Evolutionary conservation across 2,113 vertebrate species (phyloP).

Genomic region (Seriola quinqueradiata): DNA sequence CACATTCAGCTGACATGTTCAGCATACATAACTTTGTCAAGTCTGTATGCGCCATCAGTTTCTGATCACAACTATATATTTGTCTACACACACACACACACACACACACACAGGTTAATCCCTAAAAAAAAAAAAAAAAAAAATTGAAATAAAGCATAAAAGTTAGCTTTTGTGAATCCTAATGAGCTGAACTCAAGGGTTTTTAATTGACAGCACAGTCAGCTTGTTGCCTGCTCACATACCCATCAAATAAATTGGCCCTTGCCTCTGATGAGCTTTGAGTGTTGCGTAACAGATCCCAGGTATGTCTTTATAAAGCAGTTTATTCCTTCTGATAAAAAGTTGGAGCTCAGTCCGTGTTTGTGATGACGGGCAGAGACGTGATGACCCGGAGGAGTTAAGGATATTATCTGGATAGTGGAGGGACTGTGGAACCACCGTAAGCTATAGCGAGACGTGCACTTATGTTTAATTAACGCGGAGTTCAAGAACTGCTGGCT

Average conservation of each 20-base stretch:
- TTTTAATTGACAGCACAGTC: slow-evolving; percentile 76
- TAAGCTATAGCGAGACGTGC: slow-evolving; percentile 63
- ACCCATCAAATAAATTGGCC: slow-evolving; percentile 54
- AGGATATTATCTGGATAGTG: slow-evolving; percentile 56
- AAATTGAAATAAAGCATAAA: slow-evolving; percentile 48
- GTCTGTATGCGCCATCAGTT: not conserved
- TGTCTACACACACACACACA: not conserved
- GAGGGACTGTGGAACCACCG: slow-evolving; percentile 40
- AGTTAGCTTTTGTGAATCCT: slow-evolving; percentile 54
- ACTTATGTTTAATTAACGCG: slow-evolving; percentile 81
- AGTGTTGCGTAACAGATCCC: slow-evolving; percentile 52
- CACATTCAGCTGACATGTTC: too few relatives aligned
- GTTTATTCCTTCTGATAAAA: slow-evolving; percentile 24
- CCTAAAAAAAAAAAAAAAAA: not conserved
- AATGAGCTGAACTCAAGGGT: slow-evolving; percentile 67
- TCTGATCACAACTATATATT: not conserved
- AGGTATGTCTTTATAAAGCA: slow-evolving; percentile 36
- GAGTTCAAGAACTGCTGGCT: slow-evolving; percentile 75
- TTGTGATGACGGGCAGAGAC: slow-evolving; percentile 39
- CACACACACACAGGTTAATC: slow-evolving; percentile 12
- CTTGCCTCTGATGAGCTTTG: slow-evolving; percentile 39
- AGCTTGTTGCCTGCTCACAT: slow-evolving; percentile 36
- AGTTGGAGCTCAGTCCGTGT: slow-evolving; percentile 45
- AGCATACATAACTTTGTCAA: not conserved
- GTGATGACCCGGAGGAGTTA: slow-evolving; percentile 50